A percentile compares a stretch with the other conserved stretches of the same genome.
Conservation (phyloP, 2,888 invertebrate species). For the Nudaria mundana region DNA sequence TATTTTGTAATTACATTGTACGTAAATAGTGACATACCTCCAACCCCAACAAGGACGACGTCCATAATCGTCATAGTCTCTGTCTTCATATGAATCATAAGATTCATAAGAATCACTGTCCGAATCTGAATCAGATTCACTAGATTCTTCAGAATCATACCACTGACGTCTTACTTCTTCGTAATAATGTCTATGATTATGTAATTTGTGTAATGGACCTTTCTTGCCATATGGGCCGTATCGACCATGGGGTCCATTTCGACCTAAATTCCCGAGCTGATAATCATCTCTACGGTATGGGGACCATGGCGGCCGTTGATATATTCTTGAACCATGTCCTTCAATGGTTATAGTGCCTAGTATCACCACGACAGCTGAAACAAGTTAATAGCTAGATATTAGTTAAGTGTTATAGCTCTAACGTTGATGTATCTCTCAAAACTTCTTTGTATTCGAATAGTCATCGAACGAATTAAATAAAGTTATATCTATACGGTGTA, state of each 20-base stretch:
- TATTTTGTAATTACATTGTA: too few relatives aligned
- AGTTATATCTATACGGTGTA: too few relatives aligned
- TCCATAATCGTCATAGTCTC: neutral
- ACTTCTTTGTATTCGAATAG: too few relatives aligned
- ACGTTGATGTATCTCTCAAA: too few relatives aligned
- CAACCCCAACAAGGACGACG: neutral
- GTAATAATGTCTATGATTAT: neutral
- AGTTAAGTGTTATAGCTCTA: neutral
- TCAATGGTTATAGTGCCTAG: conserved; percentile 14
- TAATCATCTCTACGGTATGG: neutral
- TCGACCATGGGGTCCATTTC: neutral
- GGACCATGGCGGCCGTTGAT: neutral
- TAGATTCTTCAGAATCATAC: neutral
- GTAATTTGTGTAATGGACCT: neutral
- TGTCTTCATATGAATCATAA: neutral
- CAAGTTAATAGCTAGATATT: neutral
- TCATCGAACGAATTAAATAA: too few relatives aligned
- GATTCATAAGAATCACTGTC: neutral
- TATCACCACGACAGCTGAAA: conserved; percentile 13
- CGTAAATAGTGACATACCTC: too few relatives aligned
- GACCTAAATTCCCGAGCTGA: neutral
- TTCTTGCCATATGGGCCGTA: neutral
- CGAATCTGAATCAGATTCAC: neutral
- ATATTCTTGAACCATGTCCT: conserved; percentile 9
- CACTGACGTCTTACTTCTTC: neutral